Evolutionary conservation across 2,113 vertebrate genomes (phyloP).

Genomic region (Bucco capensis): DNA sequence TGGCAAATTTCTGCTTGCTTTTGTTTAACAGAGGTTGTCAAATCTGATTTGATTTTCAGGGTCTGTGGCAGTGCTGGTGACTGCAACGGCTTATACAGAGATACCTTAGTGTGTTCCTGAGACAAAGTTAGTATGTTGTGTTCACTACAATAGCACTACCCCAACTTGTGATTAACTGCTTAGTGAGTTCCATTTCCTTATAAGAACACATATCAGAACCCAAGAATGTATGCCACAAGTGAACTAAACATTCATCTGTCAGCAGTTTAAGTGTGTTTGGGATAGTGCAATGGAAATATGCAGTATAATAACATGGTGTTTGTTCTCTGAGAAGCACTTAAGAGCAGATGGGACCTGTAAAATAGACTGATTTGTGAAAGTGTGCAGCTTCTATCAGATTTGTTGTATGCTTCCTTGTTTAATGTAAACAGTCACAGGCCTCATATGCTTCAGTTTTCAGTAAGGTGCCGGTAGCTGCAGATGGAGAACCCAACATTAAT

Average conservation of each 20-base stretch:
- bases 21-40: conserved; percentile 21
- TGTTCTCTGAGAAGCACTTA: conserved; percentile 55
- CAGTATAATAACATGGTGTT: conserved; percentile 31
- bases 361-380: conserved; percentile 19
- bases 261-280: conserved; percentile 66
- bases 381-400: background rate
- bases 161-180: conserved; percentile 38
- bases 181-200: conserved; percentile 65
- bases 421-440: conserved; percentile 28
- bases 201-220: conserved; percentile 66
- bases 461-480: background rate
- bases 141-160: conserved; percentile 20
- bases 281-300: conserved; percentile 42
- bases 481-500: background rate
- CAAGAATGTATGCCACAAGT: conserved; percentile 59
- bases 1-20: conserved; percentile 6
- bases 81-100: background rate
- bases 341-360: conserved; percentile 59
- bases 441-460: background rate
- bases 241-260: conserved; percentile 69
- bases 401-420: conserved; percentile 17
- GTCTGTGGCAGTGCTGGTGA: background rate
- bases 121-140: background rate
- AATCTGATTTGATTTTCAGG: conserved; percentile 34
- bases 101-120: conserved; percentile 13